Conservation (phyloP, 2,113 vertebrate species). For the Terrapene triunguis region DNA sequence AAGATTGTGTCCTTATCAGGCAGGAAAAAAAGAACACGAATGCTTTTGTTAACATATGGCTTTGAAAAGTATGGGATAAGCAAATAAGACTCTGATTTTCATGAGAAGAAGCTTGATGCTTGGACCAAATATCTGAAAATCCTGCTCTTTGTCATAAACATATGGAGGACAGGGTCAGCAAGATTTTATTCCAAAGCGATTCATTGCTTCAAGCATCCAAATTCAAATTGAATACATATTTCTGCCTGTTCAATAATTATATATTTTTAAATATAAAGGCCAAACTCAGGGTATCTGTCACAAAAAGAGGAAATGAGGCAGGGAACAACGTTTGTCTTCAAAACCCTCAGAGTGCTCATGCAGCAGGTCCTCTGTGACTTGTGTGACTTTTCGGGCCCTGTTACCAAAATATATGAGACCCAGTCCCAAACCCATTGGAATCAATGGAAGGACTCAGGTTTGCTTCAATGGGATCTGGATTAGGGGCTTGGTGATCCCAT, state of each 20-base stretch:
- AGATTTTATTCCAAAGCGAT: background rate
- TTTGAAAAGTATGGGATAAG: background rate
- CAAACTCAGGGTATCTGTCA: background rate
- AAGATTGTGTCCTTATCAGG: background rate
- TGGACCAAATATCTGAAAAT: background rate
- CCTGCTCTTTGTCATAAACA: background rate
- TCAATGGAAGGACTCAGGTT: background rate
- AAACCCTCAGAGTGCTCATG: background rate
- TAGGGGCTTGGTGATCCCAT: background rate
- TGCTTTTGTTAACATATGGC: background rate
- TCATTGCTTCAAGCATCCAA: background rate
- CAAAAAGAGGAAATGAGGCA: background rate
- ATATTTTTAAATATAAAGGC: background rate
- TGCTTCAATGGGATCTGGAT: background rate
- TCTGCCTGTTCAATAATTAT: background rate
- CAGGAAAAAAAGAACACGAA: background rate
- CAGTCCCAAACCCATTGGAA: background rate
- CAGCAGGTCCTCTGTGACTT: background rate
- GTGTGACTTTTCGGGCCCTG: rapidly evolving
- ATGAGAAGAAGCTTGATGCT: background rate
- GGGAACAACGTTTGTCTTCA: background rate
- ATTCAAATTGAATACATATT: background rate
- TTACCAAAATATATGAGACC: rapidly evolving
- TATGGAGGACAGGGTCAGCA: background rate
- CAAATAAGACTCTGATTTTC: rapidly evolving